Evolutionary conservation across 1,140 invertebrate species (phyloP), one percentile per base, ranked within the genome.

Genomic region (Berghia stephanieae): DNA sequence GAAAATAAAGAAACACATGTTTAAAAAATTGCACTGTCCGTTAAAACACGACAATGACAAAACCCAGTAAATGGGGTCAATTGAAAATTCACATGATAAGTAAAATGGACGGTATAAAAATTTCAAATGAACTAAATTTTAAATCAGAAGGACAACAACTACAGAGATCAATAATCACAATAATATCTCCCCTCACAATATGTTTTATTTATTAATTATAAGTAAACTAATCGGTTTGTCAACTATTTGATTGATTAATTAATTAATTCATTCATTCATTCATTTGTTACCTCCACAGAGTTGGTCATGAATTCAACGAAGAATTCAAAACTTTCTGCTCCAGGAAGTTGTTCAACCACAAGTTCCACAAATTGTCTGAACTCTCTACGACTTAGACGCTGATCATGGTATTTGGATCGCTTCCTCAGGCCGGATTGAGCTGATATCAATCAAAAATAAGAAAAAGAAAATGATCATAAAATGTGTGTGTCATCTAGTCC

Each of bases 251-350:
- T n/a, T n/a, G n/a, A n/a, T n/a, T n/a, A n/a, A n/a, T n/a, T n/a
- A n/a, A n/a, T n/a, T n/a, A n/a, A n/a, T n/a, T n/a, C n/a, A n/a
- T n/a, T 4, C 6, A 77, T 24, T 13, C 16, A 75, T 24, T 42
- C 0, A 40, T 43, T 63, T 18, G 78, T 72, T 79, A 88, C 88
- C 85, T 88, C 88, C 21, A 89, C 85, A 79, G 84, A 86, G 77
- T 81, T 84, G 38, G 79, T 78, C 4, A 89, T 75, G 78, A 86
- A 89, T 42, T 89, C 88, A 38, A 89, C 80, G 73, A 89, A 86
- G 52, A 83, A 85, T 43, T 89, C 88, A 80, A 89, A 88, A 2
- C 77, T 80, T 57, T 88, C 86, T 13, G 80, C 81, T 5, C 87
- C 87, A 27, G 85, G 82, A 60, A 88, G 80, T 31, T 84, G 79